Conservation (phyloP, 2,888 invertebrate species). For the Tetragnatha montana region DNA sequence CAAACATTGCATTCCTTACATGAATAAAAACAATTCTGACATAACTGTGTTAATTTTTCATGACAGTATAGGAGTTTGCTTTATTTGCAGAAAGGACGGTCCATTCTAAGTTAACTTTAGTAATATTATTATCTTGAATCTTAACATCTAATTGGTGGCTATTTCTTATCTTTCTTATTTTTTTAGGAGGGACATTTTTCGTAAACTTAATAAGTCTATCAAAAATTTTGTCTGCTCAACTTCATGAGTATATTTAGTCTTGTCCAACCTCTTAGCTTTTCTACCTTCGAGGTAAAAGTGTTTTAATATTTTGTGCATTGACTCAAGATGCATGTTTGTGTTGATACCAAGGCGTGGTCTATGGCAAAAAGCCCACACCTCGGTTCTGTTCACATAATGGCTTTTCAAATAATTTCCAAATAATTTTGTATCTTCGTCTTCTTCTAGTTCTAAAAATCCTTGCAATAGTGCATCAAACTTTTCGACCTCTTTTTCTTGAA, state of each 20-base stretch:
- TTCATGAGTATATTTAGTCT: slow-evolving; percentile 4
- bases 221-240: slow-evolving; percentile 25
- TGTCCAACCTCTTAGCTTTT: slow-evolving; percentile 8
- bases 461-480: neutral
- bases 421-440: slow-evolving; percentile 25
- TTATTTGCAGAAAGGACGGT: neutral
- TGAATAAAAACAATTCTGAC: slow-evolving; percentile 2
- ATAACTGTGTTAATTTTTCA: neutral
- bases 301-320: slow-evolving; percentile 32
- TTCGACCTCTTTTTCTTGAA: slow-evolving; percentile 5
- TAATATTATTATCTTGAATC: neutral
- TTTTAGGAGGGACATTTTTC: neutral
- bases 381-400: slow-evolving; percentile 27
- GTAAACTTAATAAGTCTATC: neutral
- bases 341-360: slow-evolving; percentile 40
- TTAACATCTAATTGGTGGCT: neutral
- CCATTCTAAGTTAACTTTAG: neutral
- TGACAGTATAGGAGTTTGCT: neutral
- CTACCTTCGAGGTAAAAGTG: slow-evolving; percentile 36
- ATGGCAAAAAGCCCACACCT: slow-evolving; percentile 64
- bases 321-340: slow-evolving; percentile 61
- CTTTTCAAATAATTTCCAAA: slow-evolving; percentile 17
- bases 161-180: neutral
- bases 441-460: slow-evolving; percentile 5
- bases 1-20: slow-evolving; percentile 4